These are phyloP conservation scores for Erythrolamprus reginae DNA, from an alignment of 2,113 vertebrate species.

Conservation along the genomic window DNA sequence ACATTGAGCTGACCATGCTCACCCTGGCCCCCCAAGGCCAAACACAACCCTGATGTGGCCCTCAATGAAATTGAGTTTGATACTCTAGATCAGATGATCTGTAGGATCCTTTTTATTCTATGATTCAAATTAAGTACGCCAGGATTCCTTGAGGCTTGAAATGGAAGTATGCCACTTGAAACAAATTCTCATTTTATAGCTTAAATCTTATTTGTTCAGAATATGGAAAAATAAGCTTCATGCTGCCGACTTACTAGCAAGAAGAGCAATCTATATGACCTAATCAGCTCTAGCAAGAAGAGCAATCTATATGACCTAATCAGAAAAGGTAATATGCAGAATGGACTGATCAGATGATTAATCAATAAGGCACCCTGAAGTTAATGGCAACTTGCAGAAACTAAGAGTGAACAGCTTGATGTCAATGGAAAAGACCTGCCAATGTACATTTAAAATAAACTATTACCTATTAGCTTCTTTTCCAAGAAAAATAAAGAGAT, in stretches of 20 bases:
- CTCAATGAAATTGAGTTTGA: no score
- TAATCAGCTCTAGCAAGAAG: not conserved
- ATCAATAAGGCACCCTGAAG: not conserved
- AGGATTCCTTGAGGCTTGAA: not conserved
- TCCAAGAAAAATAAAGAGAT: slow-evolving; percentile 3
- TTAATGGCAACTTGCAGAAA: not conserved
- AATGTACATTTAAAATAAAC: slow-evolving; percentile 18
- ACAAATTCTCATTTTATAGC: not conserved
- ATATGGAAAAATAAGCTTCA: not conserved
- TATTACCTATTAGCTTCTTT: slow-evolving; percentile 28
- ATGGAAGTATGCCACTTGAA: not conserved
- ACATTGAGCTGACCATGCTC: no score
- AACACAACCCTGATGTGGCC: no score
- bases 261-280: not conserved
- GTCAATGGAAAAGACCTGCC: slow-evolving; percentile 21
- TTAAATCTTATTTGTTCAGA: not conserved
- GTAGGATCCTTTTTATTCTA: not conserved
- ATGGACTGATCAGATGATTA: slow-evolving; percentile 6
- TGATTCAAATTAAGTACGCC: not conserved
- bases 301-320: not conserved
- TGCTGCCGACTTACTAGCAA: not conserved
- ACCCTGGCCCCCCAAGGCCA: no score
- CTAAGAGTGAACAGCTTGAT: slow-evolving; percentile 4
- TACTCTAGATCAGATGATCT: not conserved
- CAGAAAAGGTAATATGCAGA: slow-evolving; percentile 11